Evolutionary conservation across 2,888 invertebrate genomes (phyloP).

Genomic region (Cheilosia urbana): DNA sequence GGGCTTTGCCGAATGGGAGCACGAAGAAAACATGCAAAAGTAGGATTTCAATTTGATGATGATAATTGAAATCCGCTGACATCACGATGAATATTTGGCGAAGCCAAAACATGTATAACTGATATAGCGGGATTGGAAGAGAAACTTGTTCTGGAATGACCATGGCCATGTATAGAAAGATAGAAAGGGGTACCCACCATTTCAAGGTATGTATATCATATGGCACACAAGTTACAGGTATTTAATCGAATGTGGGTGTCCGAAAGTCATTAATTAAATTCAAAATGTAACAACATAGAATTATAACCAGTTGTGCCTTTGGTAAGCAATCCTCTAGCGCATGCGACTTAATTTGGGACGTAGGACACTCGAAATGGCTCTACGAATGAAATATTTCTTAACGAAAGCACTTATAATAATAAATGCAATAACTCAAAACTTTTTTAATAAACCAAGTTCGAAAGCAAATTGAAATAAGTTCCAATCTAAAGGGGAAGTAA

Average conservation of each 20-base stretch:
- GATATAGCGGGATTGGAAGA: constrained; percentile 33
- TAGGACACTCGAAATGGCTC: no score
- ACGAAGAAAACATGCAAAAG: constrained; percentile 49
- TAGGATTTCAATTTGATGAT: constrained; percentile 19
- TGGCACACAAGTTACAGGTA: constrained; percentile 11
- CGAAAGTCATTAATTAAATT: constrained; percentile 22
- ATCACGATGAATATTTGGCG: constrained; percentile 23
- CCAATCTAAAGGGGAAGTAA: no score
- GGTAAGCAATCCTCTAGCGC: no score
- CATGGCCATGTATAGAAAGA: constrained; percentile 18
- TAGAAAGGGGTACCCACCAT: constrained; percentile 25
- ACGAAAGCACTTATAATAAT: no score
- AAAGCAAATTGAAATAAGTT: no score
- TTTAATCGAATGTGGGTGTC: constrained; percentile 39
- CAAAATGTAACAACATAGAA: neutral
- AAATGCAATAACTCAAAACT: no score
- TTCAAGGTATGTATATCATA: constrained; percentile 27
- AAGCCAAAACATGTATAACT: neutral
- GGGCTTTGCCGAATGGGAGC: constrained; percentile 59
- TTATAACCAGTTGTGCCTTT: no score
- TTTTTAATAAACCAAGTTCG: no score
- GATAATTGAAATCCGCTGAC: constrained; percentile 19
- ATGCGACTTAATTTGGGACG: no score
- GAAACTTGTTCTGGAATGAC: constrained; percentile 47
- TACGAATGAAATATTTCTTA: no score